These are phyloP conservation scores for Cerastis leucographa DNA, from an alignment of 2,888 invertebrate species.

Conservation along the genomic window DNA sequence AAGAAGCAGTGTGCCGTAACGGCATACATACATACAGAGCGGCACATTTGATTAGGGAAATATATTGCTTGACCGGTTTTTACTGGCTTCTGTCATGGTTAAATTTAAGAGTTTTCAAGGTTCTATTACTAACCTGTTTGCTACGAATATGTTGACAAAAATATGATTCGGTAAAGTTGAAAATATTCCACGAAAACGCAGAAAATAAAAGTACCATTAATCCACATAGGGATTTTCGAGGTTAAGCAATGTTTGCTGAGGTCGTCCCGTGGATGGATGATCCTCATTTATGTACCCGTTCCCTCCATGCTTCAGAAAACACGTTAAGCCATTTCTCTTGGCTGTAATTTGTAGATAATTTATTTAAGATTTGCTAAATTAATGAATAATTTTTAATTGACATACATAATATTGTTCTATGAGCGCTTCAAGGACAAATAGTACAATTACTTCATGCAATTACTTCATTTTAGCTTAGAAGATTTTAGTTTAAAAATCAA, in stretches of 20 bases:
- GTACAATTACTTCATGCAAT: not conserved
- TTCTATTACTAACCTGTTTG: not conserved
- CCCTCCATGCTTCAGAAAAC: not conserved
- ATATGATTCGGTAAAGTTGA: not conserved
- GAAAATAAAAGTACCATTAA: not conserved
- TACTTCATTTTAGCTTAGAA: not conserved
- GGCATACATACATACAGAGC: slow-evolving; percentile 40
- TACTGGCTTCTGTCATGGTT: not conserved
- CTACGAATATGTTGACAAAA: not conserved
- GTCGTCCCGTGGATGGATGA: not conserved
- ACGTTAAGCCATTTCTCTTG: not conserved
- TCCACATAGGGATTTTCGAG: not conserved
- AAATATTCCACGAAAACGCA: not conserved
- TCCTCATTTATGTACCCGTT: not conserved
- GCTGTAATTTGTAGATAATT: not conserved
- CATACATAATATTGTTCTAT: not conserved
- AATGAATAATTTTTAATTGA: not conserved
- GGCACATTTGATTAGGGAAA: slow-evolving; percentile 44
- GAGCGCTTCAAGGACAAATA: not conserved
- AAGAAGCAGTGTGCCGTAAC: slow-evolving; percentile 28
- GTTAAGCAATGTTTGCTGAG: not conserved
- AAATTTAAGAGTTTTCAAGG: not conserved
- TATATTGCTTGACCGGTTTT: slow-evolving; percentile 19
- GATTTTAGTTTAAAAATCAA: not conserved
- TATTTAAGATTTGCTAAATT: not conserved